Evolutionary conservation across 2,888 invertebrate species (phyloP), one percentile per base, ranked within the genome.

Genomic region (Blera fallax): DNA sequence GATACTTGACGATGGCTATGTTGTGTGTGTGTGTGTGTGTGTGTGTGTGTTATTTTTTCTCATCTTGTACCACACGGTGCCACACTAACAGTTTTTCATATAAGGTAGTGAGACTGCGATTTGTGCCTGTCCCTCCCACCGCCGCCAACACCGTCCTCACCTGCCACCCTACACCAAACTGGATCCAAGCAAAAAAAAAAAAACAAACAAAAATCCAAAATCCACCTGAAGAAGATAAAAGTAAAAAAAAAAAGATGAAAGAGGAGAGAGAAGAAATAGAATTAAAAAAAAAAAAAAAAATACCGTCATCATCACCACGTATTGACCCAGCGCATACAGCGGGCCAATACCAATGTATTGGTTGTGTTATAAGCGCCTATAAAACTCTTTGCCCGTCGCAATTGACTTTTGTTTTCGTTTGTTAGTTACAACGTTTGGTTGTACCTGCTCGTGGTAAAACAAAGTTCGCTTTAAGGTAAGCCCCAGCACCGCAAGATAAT

Each of bases 311-410:
- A 77, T 77, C 76, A 76, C 54, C 70, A 76, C 80, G 70, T 85
- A 85, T 80, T 85, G 85, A 85, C 81, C 85, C 81, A 85, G 60
- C 80, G 76, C 76, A 54, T 67, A 70, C 81, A 80, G 40, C 40
- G 10, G 45, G 37, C 50, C 45, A 40, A 24, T 74, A 62, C 62
- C 54, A 34, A 67, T 77, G 87, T 88, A 76, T 88, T 88, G 83
- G 89, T 88, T 84, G 64, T 91, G 88, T 88, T 89, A 89, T 89
- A 89, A 88, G 88, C 89, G 89, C 87, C 93, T 94, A 94, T 94
- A 93, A 94, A 93, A 93, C 92, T 93, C 93, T 93, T 93, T 93
- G 93, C 88, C 88, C 89, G 89, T 90, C 89, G 89, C 90, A 91
- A 90, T 90, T 91, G 90, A 91, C 91, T 91, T 91, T 91, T 92